phyloP scores from a whole-genome alignment of 2,888 invertebrate species.

The Muschampia plurimacula region DNA sequence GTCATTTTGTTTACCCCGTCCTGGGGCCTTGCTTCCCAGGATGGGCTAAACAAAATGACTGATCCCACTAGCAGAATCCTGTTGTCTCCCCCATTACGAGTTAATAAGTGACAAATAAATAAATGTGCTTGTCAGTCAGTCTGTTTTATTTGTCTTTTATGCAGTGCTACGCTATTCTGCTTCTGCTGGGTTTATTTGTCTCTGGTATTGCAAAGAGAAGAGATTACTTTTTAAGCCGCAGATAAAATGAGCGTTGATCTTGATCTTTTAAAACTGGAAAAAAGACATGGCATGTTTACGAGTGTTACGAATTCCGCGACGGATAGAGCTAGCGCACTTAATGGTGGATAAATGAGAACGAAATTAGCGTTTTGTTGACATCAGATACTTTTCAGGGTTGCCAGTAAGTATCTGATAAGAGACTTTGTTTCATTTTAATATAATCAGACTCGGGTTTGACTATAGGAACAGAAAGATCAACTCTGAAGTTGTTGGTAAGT shows the following conservation, averaged over 20 bases:
- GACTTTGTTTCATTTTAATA: neutral
- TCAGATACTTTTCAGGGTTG: constrained; percentile 11
- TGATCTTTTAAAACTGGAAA: constrained; percentile 25
- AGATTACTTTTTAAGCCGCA: neutral
- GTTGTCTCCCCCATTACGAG: too few relatives aligned
- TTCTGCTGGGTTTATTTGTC: neutral
- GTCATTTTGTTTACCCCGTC: too few relatives aligned
- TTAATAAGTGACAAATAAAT: too few relatives aligned
- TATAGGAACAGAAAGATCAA: neutral
- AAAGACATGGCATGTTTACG: constrained; percentile 23
- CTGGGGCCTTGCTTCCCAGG: too few relatives aligned
- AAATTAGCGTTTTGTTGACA: constrained; percentile 61
- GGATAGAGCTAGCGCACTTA: constrained; percentile 48
- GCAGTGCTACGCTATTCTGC: neutral
- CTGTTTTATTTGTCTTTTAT: neutral
- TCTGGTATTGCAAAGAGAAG: neutral
- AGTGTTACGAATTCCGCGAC: constrained; percentile 26
- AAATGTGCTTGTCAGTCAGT: neutral
- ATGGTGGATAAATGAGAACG: constrained; percentile 67
- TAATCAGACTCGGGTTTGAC: neutral
- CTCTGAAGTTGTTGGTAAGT: neutral
- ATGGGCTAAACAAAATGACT: too few relatives aligned
- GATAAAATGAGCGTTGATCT: constrained; percentile 4
- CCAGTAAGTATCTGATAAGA: neutral
- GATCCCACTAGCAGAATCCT: too few relatives aligned